Percentiles rank a stretch among this genome's conserved stretches.
Conservation (phyloP, 2,888 invertebrate genomes). For the Meiosimyza decipiens region DNA sequence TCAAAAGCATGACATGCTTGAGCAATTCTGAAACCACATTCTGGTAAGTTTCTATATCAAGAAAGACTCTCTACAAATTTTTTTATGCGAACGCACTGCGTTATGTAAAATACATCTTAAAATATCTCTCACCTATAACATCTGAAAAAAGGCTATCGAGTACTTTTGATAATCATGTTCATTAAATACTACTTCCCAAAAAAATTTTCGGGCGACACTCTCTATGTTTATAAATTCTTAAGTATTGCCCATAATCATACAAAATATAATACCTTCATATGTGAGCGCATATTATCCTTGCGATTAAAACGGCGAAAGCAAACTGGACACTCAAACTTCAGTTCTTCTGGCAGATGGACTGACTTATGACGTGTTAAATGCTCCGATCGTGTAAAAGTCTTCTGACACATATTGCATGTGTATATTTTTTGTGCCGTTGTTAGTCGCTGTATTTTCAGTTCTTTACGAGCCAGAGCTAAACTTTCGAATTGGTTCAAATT, state of each 20-base stretch:
- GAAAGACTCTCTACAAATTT: too few species aligned
- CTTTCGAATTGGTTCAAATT: slow-evolving; percentile 45
- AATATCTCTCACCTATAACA: too few species aligned
- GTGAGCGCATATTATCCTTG: slow-evolving; percentile 47
- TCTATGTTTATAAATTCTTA: too few species aligned
- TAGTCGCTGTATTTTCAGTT: slow-evolving; percentile 39
- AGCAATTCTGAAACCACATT: too few species aligned
- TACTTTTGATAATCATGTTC: too few species aligned
- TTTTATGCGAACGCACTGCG: too few species aligned
- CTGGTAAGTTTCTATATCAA: too few species aligned
- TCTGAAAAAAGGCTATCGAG: too few species aligned
- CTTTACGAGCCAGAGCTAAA: slow-evolving; percentile 44
- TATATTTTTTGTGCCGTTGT: slow-evolving; percentile 41
- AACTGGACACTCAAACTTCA: slow-evolving; percentile 46
- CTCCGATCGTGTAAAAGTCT: slow-evolving; percentile 45
- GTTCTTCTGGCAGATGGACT: slow-evolving; percentile 46
- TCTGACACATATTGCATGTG: slow-evolving; percentile 41
- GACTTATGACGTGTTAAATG: slow-evolving; percentile 46
- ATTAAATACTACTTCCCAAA: too few species aligned
- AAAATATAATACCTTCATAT: slow-evolving; percentile 41
- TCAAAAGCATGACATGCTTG: too few species aligned
- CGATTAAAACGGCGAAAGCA: slow-evolving; percentile 46
- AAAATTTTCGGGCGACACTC: too few species aligned
- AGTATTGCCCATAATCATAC: not conserved
- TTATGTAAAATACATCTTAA: too few species aligned